A percentile compares a stretch with the other conserved stretches of the same genome.
phyloP scores from a whole-genome alignment of 1,140 invertebrate species.

The Linepithema humile region DNA sequence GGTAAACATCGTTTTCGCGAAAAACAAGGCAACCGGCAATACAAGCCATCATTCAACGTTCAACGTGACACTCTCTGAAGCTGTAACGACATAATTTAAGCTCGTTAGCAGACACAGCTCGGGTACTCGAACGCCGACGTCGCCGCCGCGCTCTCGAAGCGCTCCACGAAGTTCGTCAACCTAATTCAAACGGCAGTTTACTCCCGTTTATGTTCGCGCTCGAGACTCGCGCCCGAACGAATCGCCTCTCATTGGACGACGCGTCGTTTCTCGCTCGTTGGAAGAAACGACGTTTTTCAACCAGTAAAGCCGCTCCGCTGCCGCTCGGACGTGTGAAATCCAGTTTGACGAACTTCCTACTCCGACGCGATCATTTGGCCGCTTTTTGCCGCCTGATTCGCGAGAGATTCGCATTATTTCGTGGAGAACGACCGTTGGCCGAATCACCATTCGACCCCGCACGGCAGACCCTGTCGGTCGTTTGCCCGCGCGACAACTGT shows the following conservation, averaged over 20 bases:
- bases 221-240: constrained; percentile 23
- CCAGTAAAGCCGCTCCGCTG: constrained; percentile 2
- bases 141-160: constrained; percentile 59
- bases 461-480: not conserved
- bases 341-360: constrained; percentile 19
- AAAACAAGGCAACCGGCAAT: not conserved
- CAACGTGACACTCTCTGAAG: constrained; percentile 21
- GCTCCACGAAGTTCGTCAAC: constrained; percentile 64
- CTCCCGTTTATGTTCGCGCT: constrained; percentile 38
- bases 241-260: constrained; percentile 15
- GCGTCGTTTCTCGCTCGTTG: constrained; percentile 19
- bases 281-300: constrained; percentile 37
- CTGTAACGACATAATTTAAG: constrained; percentile 62
- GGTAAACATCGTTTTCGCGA: not conserved
- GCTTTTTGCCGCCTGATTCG: constrained; percentile 21
- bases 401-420: constrained; percentile 8
- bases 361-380: not conserved
- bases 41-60: constrained; percentile 5
- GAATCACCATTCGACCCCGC: not conserved
- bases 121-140: constrained; percentile 64
- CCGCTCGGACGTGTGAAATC: not conserved
- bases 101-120: constrained; percentile 52
- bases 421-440: not conserved
- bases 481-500: not conserved
- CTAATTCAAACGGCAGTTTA: constrained; percentile 67